Base-by-base conservation (phyloP, 2,888 invertebrate species). In the Lordiphosa andalusiaca region DNA sequence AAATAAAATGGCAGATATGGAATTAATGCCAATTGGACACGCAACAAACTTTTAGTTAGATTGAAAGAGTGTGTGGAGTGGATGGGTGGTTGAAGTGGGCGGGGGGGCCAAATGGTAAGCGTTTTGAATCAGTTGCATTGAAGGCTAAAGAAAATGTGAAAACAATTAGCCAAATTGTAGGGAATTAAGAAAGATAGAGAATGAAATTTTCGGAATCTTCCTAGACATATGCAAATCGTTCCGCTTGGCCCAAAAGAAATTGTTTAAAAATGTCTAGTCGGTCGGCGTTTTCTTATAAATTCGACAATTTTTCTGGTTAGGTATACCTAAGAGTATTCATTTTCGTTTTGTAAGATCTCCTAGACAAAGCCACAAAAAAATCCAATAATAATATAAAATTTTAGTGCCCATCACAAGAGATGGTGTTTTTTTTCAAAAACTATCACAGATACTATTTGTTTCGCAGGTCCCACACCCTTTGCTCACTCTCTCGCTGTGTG, bases 1-100 rank as follows among this genome's bases (percentile, higher is more conserved):
- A 69, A 81, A 72, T 68, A 60, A 77, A 72, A 68, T 64, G 74
- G 58, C 71, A 59, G 61, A 62, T 68, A 55, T 70, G 63, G 61
- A 65, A 71, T 60, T 71, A 72, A 81, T 77, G 71, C 73, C 69
- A 69, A 71, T 67, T 58, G 53, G 62, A 54, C 77, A 77, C 77
- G 77, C 37, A 16, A 23, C 40, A 74, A 67, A 77, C 78, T 77
- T 65, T 77, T 81, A 82, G 78, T 40, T 48, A 42, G 74, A 77
- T 77, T 81, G 62, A 74, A 60, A 41, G 13, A 13, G 46, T 30
- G 46, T 46, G 35, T 23, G 46, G 46, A 41, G 50, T 33, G 44
- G 55, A 46, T 38, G 13, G 21, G 4, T 19, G 10, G 10, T 9
- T 4, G 9, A 10, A 6, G n/a, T 13, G 5, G n/a, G n/a, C n/a